Base-by-base conservation (phyloP, 1,140 invertebrate genomes). In the Octopus bimaculoides region DNA sequence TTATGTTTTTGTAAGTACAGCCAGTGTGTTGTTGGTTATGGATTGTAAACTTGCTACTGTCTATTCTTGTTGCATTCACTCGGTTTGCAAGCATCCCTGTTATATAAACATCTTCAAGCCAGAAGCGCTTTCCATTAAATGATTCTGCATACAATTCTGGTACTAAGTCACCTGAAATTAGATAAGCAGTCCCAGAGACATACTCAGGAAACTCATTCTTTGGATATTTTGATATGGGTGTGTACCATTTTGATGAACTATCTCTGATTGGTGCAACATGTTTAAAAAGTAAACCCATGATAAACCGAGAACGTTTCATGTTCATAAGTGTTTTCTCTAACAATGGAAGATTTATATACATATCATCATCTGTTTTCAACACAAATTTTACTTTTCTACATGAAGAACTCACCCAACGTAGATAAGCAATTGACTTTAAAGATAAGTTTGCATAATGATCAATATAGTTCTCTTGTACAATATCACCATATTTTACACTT, bases 361-460 rank as follows among this genome's bases (percentile, higher is more conserved):
- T 90, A 82, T 92, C 91, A 79, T 92, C 91, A 81, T 92, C 91
- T 12, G 88, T 87, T 83, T 92, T 92, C 71, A 92, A 80, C 53
- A 92, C 80, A 81, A 86, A 90, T 81, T 78, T 81, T 9, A 93
- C 94, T 82, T 91, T 90, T 81, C 85, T 84, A 86, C 90, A 93
- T 89, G 93, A 92, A 87, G 93, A 92, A 8, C 92, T 91, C 74
- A 93, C 92, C 93, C 95, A 96, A 87, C 95, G 95, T 54, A 96
- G 91, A 5, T 92, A 93, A 92, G 95, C 94, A 4, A 94, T 93
- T 88, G 95, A 94, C 88, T 96, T 96, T 84, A 95, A 95, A 1
- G 95, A 95, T 89, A 96, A 92, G 89, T 96, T 96, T 83, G 93
- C 92, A 85, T 96, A 96, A 52, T 92, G 91, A 90, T 96, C 95